Evolutionary conservation across 2,797 vertebrate genomes (phyloP).

Genomic region (Hippopotamyrus pictus): DNA sequence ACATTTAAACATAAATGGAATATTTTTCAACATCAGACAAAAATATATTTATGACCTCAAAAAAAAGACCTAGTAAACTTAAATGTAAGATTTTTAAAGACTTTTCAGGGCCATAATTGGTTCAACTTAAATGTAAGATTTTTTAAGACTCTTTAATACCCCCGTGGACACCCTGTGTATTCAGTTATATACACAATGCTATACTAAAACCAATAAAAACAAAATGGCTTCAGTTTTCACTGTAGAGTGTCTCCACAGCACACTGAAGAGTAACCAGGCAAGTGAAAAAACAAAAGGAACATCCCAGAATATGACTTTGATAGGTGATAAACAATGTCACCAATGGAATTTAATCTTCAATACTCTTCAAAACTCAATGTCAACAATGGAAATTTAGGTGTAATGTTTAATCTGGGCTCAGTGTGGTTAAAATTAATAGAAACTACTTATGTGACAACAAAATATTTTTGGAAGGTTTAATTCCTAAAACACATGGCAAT

Average conservation of each 20-base stretch:
- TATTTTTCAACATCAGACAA: neutral
- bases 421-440: neutral
- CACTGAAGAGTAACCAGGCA: neutral
- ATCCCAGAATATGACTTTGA: neutral
- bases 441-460: neutral
- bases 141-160: neutral
- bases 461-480: neutral
- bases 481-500: neutral
- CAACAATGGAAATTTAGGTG: neutral
- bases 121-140: neutral
- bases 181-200: neutral
- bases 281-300: neutral
- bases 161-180: neutral
- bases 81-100: neutral
- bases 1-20: neutral
- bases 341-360: neutral
- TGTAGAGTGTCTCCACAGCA: neutral
- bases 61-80: neutral
- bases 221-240: neutral
- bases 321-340: neutral
- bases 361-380: neutral
- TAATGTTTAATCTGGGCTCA: neutral
- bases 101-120: neutral
- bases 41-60: neutral
- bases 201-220: neutral